phyloP scores from a whole-genome alignment of 2,888 invertebrate species.

The Troilus luridus region DNA sequence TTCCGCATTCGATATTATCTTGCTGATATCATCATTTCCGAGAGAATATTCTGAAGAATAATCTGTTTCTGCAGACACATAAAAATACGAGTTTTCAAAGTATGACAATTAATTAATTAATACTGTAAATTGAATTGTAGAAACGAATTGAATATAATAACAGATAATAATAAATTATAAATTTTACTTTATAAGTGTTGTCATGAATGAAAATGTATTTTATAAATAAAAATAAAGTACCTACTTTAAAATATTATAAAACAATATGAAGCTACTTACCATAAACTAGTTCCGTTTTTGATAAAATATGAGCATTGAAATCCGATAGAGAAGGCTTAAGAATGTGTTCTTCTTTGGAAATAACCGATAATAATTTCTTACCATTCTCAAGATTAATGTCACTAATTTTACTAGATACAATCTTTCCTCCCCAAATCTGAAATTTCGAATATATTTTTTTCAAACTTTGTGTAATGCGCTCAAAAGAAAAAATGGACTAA shows the following conservation, averaged over 20 bases:
- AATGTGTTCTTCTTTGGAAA: slow-evolving; percentile 27
- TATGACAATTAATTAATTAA: neutral
- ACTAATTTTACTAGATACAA: slow-evolving; percentile 15
- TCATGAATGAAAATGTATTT: neutral
- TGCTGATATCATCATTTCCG: neutral
- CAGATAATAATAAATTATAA: no score
- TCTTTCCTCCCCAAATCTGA: slow-evolving; percentile 41
- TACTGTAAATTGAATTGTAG: neutral
- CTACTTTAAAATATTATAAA: neutral
- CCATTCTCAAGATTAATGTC: slow-evolving; percentile 46
- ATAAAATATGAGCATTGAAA: slow-evolving; percentile 12
- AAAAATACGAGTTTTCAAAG: neutral
- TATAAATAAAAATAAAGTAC: neutral
- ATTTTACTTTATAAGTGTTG: no score
- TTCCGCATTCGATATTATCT: neutral
- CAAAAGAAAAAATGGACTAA: no score
- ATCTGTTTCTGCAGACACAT: neutral
- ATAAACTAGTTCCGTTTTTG: slow-evolving; percentile 32
- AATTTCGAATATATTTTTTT: neutral
- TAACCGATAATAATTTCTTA: slow-evolving; percentile 19
- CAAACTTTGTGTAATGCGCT: no score
- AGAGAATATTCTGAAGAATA: neutral
- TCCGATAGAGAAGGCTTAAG: neutral
- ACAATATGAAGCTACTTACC: neutral
- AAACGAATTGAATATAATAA: neutral